A percentile compares a stretch with the other conserved stretches of the same genome.
Conservation (phyloP, 1,140 invertebrate genomes). For the Drosophila suzukii region DNA sequence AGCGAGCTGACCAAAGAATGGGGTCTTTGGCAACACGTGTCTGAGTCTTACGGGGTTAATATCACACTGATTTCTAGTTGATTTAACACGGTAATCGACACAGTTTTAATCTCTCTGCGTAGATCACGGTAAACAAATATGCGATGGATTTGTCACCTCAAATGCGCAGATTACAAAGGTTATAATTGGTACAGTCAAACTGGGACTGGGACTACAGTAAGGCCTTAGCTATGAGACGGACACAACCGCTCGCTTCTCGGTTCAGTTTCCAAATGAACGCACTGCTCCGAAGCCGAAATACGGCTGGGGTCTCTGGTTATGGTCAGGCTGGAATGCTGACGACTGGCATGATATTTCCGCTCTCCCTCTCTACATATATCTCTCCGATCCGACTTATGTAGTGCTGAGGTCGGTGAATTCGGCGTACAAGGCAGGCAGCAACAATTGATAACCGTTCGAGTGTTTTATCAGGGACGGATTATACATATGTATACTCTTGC, state of each 20-base stretch:
- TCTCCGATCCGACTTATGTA: slow-evolving; percentile 1
- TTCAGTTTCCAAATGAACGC: slow-evolving; percentile 57
- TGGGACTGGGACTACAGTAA: slow-evolving; percentile 11
- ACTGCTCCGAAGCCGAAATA: slow-evolving; percentile 12
- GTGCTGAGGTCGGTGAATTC: slow-evolving; percentile 35
- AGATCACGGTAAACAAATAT: slow-evolving; percentile 84
- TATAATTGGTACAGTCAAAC: slow-evolving; percentile 54
- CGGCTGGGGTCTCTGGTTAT: slow-evolving; percentile 19
- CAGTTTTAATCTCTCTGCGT: slow-evolving; percentile 82
- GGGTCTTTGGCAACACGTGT: slow-evolving; percentile 62
- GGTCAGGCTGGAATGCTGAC: slow-evolving; percentile 39
- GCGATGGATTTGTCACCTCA: slow-evolving; percentile 79
- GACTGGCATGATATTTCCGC: slow-evolving; percentile 45
- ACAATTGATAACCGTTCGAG: slow-evolving; percentile 44
- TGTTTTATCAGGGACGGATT: slow-evolving; percentile 33
- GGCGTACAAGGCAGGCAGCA: slow-evolving; percentile 24
- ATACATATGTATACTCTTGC: neutral
- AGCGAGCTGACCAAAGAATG: slow-evolving; percentile 15
- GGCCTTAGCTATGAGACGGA: slow-evolving; percentile 4
- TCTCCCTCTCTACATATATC: slow-evolving; percentile 28
- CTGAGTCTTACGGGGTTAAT: slow-evolving; percentile 83
- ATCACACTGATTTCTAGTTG: slow-evolving; percentile 81
- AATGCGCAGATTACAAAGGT: slow-evolving; percentile 75
- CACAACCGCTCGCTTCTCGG: slow-evolving; percentile 52
- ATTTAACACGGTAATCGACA: slow-evolving; percentile 84